These are phyloP conservation scores for Mesocricetus auratus DNA, from an alignment of 2,113 vertebrate species.

Conservation along the genomic window DNA sequence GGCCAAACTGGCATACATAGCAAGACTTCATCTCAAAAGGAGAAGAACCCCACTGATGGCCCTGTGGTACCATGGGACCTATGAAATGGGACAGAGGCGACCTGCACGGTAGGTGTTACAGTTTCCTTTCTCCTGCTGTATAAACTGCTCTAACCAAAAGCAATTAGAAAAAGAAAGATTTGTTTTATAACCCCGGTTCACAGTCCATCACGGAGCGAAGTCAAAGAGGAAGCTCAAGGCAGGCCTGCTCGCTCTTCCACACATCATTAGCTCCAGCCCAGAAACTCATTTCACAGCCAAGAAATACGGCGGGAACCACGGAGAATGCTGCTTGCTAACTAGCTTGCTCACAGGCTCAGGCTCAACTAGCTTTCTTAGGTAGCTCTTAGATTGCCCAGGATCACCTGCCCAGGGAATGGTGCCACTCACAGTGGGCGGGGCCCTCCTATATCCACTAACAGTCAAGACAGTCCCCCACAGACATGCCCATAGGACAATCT, in stretches of 20 bases:
- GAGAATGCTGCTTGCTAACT: background rate
- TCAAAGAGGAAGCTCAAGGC: background rate
- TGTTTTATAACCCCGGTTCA: background rate
- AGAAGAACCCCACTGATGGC: background rate
- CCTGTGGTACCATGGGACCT: background rate
- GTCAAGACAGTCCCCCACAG: background rate
- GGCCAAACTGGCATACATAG: background rate
- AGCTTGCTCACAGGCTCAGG: background rate
- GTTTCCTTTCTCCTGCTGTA: background rate
- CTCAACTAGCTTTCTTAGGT: background rate
- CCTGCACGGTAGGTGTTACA: background rate
- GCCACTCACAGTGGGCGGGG: background rate
- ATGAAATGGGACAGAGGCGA: background rate
- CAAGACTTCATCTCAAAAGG: background rate
- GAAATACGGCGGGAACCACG: background rate
- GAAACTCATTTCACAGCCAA: background rate
- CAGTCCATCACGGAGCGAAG: background rate
- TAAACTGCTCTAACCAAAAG: background rate
- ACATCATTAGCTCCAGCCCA: background rate
- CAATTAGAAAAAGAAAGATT: background rate
- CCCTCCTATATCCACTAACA: background rate
- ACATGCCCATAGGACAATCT: background rate
- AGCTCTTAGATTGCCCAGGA: background rate
- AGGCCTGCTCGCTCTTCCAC: background rate
- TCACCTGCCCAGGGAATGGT: background rate